Base-by-base conservation (phyloP, 2,113 vertebrate species). In the Larimichthys polyactis region DNA sequence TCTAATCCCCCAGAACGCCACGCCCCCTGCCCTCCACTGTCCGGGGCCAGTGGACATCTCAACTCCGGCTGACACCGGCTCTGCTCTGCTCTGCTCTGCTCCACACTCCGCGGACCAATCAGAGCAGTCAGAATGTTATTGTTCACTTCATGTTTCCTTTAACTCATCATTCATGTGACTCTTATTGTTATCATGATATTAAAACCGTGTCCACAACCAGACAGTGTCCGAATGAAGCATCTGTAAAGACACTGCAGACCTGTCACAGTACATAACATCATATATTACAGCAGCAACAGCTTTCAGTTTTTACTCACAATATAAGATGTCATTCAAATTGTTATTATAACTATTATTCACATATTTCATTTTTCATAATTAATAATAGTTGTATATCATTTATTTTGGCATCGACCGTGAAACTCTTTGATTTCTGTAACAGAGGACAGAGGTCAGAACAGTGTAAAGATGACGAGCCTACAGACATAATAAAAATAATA, bases 11-110 rank as follows among this genome's bases (percentile, higher is more conserved):
- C 27, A 29, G 27, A 19, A 62, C 5, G 43, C 87, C 91, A 85
- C 92, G 81, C 93, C 93, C 80, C 74, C 84, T 27, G 46, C 11
- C 48, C 71, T 11, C 29, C 20, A 3, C 24, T 15, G 40, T 43
- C 54, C 19, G 16, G 19, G 52, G 14, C 0, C 19, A 8, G 32
- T 24, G 22, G 36, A 71, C 81, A 22, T 78, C 72, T 77, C 78
- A 71, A 71, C 75, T 81, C 5, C 3, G 55, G 0, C 82, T 71
- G 78, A 57, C 70, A 77, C 44, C 16, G 27, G 27, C 27, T 2
- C 36, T 8, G 36, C 36, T 40, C 36, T 40, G 36, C 36, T 40
- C 36, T 27, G 24, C 24, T 24, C 32, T 36, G 32, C 32, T 36
- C 62, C 70, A 20, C 5, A 20, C 52, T 74, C 29, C 11, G 14